Conservation (phyloP, 2,797 vertebrate genomes). For the Onychomys leucogaster region DNA sequence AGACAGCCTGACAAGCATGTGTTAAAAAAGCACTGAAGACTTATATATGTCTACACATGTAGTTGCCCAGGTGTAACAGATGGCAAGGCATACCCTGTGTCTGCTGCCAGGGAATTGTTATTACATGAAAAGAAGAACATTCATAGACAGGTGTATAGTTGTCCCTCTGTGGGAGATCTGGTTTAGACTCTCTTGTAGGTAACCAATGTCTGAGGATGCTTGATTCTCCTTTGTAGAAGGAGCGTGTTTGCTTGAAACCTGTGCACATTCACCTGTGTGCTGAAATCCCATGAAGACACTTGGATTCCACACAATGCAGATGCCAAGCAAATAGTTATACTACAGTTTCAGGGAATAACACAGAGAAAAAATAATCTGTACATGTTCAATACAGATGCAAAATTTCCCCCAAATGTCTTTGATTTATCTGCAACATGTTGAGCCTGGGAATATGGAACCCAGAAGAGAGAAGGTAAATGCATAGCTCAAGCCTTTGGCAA, state of each 20-base stretch:
- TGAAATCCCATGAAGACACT: not conserved
- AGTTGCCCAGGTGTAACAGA: not conserved
- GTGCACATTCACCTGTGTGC: no score
- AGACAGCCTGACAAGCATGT: not conserved
- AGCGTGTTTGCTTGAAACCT: not conserved
- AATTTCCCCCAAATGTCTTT: not conserved
- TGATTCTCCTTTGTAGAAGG: not conserved
- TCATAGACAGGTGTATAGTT: not conserved
- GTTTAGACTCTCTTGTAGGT: not conserved
- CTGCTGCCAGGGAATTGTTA: not conserved
- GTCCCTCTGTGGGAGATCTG: not conserved
- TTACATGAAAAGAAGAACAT: not conserved
- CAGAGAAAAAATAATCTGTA: not conserved
- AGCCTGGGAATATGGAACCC: not conserved
- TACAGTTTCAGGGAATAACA: not conserved
- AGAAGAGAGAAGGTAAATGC: no score
- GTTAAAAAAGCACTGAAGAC: not conserved
- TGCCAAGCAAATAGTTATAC: not conserved
- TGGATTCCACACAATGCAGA: not conserved
- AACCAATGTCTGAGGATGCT: not conserved
- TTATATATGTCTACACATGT: not conserved
- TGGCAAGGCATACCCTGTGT: not conserved
- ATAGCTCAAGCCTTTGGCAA: not conserved
- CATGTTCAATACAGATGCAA: not conserved
- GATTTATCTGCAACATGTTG: not conserved